A percentile compares a stretch with the other conserved stretches of the same genome.
Conservation (phyloP, 1,140 invertebrate species). For the Vollenhovia emeryi region DNA sequence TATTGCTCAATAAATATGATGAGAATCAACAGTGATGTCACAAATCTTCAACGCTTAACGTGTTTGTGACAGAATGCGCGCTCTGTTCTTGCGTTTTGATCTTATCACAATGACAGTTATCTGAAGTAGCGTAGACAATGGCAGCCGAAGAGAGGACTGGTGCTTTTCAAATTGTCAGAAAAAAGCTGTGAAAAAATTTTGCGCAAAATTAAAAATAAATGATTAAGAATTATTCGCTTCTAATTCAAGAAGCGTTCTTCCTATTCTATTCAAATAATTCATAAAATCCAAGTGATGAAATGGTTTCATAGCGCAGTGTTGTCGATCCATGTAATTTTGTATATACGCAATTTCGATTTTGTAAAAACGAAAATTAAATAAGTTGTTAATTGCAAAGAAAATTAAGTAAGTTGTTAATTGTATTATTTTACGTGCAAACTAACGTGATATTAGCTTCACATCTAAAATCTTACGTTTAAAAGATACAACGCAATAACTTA, state of each 20-base stretch:
- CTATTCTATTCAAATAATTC: background rate
- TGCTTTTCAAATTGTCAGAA: background rate
- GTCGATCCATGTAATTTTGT: background rate
- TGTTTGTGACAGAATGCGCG: background rate
- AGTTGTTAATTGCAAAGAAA: no score
- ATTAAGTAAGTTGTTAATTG: no score
- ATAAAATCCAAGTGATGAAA: background rate
- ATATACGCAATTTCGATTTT: background rate
- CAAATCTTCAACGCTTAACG: background rate
- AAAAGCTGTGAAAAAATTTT: background rate
- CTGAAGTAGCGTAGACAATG: background rate
- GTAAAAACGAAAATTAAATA: no score
- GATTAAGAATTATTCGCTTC: background rate
- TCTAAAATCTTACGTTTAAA: background rate
- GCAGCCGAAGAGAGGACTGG: background rate
- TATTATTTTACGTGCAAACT: no score
- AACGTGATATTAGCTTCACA: no score
- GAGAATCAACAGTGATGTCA: background rate
- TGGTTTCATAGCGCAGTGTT: background rate
- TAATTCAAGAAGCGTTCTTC: background rate
- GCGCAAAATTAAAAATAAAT: background rate
- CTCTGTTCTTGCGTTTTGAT: background rate
- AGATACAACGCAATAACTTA: background rate
- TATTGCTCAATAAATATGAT: background rate
- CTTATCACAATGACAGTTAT: background rate